A percentile compares a stretch with the other conserved stretches of the same genome.
These are phyloP conservation scores for Prochilodus magdalenae DNA, from an alignment of 2,113 vertebrate genomes.

Conservation along the genomic window DNA sequence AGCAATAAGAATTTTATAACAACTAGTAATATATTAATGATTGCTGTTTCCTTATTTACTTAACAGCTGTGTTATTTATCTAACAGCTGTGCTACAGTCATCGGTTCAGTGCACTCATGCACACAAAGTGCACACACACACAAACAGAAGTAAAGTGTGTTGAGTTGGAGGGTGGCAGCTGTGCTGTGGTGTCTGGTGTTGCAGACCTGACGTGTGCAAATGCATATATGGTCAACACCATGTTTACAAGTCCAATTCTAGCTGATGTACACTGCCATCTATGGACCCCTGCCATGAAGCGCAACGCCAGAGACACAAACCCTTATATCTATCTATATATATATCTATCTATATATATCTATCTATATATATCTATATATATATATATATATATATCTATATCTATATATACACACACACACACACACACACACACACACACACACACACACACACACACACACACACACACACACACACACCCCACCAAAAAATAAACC, in stretches of 20 bases:
- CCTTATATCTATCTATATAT: neutral
- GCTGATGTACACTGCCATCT: slow-evolving; percentile 79
- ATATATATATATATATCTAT: too few relatives aligned
- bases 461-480: too few relatives aligned
- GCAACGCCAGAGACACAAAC: neutral
- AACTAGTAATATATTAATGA: neutral
- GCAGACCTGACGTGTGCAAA: neutral
- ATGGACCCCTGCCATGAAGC: slow-evolving; percentile 69
- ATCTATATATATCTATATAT: too few relatives aligned
- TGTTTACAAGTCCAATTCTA: slow-evolving; percentile 39
- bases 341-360: too few relatives aligned
- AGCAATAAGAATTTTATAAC: slow-evolving; percentile 59
- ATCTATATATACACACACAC: too few relatives aligned
- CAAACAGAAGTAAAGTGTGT: slow-evolving; percentile 38
- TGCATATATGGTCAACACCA: slow-evolving; percentile 15
- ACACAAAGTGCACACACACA: slow-evolving; percentile 35
- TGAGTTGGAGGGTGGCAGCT: neutral
- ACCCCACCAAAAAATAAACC: neutral
- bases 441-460: too few relatives aligned
- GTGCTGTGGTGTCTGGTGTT: slow-evolving; percentile 11
- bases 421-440: too few relatives aligned
- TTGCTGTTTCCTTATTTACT: neutral
- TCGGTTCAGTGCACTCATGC: slow-evolving; percentile 48
- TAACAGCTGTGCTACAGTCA: slow-evolving; percentile 15
- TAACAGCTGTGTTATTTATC: neutral